These are phyloP conservation scores for Drosophila prostipennis DNA, from an alignment of 2,888 invertebrate genomes.

Conservation along the genomic window DNA sequence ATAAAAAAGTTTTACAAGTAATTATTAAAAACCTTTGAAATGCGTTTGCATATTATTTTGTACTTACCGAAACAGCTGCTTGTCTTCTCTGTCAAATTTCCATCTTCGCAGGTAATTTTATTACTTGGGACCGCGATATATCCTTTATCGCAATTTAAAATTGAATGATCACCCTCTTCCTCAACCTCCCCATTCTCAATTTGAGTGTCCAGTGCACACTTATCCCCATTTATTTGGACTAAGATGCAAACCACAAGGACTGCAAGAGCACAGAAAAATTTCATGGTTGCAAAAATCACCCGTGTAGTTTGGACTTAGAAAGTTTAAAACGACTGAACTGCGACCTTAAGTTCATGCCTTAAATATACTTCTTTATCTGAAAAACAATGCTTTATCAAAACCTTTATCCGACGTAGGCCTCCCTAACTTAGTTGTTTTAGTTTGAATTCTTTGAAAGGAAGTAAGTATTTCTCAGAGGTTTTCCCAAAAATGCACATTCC, in stretches of 20 bases:
- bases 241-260: background rate
- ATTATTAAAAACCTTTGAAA: no score
- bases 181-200: background rate
- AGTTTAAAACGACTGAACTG: background rate
- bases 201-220: background rate
- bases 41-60: background rate
- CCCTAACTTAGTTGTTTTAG: no score
- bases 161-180: background rate
- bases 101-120: background rate
- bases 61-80: background rate
- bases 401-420: no score
- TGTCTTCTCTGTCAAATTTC: background rate
- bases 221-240: background rate
- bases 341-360: background rate
- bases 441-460: no score
- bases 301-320: background rate
- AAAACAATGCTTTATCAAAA: no score
- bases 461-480: no score
- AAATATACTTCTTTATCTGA: no score
- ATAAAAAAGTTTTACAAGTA: no score
- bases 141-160: background rate
- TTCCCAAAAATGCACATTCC: no score
- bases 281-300: background rate
- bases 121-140: background rate
- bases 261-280: background rate